These are phyloP conservation scores for Hydraecia micacea DNA, from an alignment of 2,888 invertebrate species.

Conservation along the genomic window DNA sequence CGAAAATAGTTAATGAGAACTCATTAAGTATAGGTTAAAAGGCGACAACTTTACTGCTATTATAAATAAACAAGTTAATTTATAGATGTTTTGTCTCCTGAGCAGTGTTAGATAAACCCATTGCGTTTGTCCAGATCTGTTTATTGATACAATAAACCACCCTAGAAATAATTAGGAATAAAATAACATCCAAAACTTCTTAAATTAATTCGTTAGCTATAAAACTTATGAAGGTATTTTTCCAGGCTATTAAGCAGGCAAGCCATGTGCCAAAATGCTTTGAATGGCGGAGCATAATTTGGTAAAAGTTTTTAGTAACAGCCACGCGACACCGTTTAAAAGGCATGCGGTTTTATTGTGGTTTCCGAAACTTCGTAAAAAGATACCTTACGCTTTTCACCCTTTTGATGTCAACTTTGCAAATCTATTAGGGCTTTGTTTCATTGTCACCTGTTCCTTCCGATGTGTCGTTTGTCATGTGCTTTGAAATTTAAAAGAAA, in stretches of 20 bases:
- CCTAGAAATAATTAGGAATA: constrained; percentile 55
- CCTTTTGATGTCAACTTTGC: constrained; percentile 79
- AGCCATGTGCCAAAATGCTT: constrained; percentile 78
- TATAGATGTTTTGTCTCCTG: constrained; percentile 80
- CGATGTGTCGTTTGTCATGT: constrained; percentile 70
- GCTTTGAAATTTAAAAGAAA: constrained; percentile 70
- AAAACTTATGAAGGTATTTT: constrained; percentile 58
- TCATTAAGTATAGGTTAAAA: constrained; percentile 78
- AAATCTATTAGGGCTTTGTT: constrained; percentile 84
- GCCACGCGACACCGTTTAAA: constrained; percentile 84
- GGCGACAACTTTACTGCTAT: constrained; percentile 82
- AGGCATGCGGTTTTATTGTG: constrained; percentile 85
- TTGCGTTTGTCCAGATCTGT: constrained; percentile 75
- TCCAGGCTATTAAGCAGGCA: constrained; percentile 74
- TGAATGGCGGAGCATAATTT: constrained; percentile 75
- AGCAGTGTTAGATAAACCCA: constrained; percentile 74
- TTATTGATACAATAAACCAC: constrained; percentile 77
- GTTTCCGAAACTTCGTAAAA: constrained; percentile 83
- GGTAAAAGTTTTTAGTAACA: constrained; percentile 79
- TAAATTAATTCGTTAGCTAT: constrained; percentile 60
- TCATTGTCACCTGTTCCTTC: constrained; percentile 77
- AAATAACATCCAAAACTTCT: constrained; percentile 28
- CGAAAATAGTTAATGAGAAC: constrained; percentile 77
- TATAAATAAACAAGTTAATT: constrained; percentile 82
- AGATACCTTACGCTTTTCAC: constrained; percentile 76